phyloP scores from a whole-genome alignment of 2,888 invertebrate species.

The Tetragnatha montana region DNA sequence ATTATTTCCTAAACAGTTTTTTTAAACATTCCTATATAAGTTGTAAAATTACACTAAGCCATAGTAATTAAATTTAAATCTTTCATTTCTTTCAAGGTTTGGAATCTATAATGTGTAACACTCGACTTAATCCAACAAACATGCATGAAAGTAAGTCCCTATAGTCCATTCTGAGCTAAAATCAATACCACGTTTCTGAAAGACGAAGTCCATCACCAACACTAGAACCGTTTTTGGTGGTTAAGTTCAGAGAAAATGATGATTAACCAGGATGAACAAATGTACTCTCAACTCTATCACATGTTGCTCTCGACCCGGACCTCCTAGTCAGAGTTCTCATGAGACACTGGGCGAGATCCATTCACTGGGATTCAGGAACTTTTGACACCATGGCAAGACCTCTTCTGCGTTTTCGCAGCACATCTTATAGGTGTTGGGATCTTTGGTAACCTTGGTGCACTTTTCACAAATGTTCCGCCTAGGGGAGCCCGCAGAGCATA shows the following conservation, averaged over 20 bases:
- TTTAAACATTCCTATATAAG: not conserved
- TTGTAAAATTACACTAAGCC: not conserved
- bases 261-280: slow-evolving; percentile 18
- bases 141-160: not conserved
- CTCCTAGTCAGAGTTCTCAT: not conserved
- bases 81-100: not conserved
- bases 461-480: slow-evolving; percentile 49
- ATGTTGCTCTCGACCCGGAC: not conserved
- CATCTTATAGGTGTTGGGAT: slow-evolving; percentile 29
- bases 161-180: not conserved
- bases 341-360: not conserved
- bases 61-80: not conserved
- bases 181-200: slow-evolving; percentile 8
- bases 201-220: slow-evolving; percentile 22
- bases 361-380: slow-evolving; percentile 30
- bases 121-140: not conserved
- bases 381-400: slow-evolving; percentile 37
- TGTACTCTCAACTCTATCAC: slow-evolving; percentile 10
- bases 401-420: slow-evolving; percentile 47
- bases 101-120: not conserved
- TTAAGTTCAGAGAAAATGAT: not conserved
- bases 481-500: slow-evolving; percentile 33
- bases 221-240: not conserved
- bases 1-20: too few relatives aligned
- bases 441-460: slow-evolving; percentile 50